phyloP scores from a whole-genome alignment of 2,888 invertebrate species.

The Bombylius discolor region DNA sequence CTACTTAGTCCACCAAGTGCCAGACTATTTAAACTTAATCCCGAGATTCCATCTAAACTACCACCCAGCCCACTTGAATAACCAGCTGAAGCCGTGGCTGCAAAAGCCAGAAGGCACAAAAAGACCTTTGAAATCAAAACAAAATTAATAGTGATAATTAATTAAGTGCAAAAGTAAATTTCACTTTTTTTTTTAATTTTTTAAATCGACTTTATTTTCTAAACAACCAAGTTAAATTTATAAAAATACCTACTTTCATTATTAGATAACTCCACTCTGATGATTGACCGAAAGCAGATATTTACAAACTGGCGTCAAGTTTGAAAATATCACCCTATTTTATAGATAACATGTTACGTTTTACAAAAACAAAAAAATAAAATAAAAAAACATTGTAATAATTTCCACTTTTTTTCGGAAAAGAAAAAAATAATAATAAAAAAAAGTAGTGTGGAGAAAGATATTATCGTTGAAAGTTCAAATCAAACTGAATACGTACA shows the following conservation, averaged over 20 bases:
- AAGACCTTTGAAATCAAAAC: not conserved
- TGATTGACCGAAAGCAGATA: not conserved
- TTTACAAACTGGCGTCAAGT: not conserved
- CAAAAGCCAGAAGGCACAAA: not conserved
- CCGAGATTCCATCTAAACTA: not conserved
- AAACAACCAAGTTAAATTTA: too few species aligned
- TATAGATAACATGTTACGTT: not conserved
- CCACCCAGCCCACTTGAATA: not conserved
- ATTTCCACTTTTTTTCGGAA: too few species aligned
- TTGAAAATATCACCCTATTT: not conserved
- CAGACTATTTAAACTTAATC: not conserved
- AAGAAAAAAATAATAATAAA: too few species aligned
- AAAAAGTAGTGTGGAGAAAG: too few species aligned
- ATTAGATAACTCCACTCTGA: not conserved
- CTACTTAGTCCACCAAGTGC: not conserved
- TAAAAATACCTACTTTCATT: not conserved
- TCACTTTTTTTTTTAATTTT: too few species aligned
- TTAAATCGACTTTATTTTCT: too few species aligned
- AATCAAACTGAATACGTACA: too few species aligned
- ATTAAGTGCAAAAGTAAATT: too few species aligned
- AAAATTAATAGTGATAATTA: not conserved
- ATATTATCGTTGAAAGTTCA: too few species aligned
- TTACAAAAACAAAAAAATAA: too few species aligned
- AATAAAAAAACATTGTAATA: too few species aligned
- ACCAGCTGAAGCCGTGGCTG: not conserved